A percentile compares a stretch with the other conserved stretches of the same genome.
Evolutionary conservation across 2,797 vertebrate species (phyloP).

Genomic region (Carcharodon carcharias): DNA sequence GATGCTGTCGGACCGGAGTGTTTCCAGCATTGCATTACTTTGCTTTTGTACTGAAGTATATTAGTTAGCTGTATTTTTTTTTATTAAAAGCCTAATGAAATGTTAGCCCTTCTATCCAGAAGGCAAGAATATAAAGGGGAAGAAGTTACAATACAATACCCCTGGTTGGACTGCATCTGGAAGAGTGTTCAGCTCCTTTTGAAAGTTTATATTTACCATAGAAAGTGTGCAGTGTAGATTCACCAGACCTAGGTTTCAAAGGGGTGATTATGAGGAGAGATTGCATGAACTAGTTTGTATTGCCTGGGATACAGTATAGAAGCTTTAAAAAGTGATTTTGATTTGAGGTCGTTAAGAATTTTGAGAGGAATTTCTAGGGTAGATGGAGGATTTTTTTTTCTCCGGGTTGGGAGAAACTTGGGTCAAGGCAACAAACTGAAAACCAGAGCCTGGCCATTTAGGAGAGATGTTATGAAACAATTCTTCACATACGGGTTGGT

Average conservation of each 20-base stretch:
- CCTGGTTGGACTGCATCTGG: not conserved
- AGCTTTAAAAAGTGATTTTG: not conserved
- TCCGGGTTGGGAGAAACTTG: too few relatives aligned
- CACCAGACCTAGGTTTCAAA: too few relatives aligned
- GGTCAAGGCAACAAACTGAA: not conserved
- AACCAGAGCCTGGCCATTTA: too few relatives aligned
- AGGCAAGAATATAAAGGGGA: not conserved
- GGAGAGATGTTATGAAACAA: too few relatives aligned
- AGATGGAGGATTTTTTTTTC: not conserved
- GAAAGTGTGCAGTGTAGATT: too few relatives aligned
- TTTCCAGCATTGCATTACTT: too few relatives aligned
- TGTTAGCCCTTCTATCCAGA: too few relatives aligned
- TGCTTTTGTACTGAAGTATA: too few relatives aligned
- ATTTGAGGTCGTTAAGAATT: not conserved
- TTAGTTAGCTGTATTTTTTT: too few relatives aligned
- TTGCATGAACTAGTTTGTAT: not conserved
- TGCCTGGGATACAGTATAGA: not conserved
- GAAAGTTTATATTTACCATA: not conserved
- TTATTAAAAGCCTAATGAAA: too few relatives aligned
- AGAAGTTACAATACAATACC: not conserved
- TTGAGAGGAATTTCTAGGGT: not conserved
- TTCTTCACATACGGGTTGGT: too few relatives aligned
- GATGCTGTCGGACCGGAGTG: too few relatives aligned
- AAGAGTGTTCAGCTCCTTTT: not conserved
- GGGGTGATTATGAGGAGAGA: not conserved